Conservation (phyloP, 2,888 invertebrate species). For the Subacronicta megacephala region DNA sequence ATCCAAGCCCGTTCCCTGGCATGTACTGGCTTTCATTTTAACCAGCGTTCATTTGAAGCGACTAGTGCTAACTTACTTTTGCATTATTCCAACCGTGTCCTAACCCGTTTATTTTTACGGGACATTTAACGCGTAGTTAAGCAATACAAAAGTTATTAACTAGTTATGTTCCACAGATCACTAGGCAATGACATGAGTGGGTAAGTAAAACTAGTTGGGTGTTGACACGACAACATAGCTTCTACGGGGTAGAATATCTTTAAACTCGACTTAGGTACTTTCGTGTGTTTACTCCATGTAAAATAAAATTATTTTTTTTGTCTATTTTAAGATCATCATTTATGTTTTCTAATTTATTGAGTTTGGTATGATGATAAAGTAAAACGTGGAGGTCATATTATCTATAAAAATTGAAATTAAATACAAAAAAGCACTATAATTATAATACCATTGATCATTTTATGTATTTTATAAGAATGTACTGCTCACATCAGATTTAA, state of each 20-base stretch:
- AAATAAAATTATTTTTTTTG: no score
- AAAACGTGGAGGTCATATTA: no score
- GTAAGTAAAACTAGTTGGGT: constrained; percentile 32
- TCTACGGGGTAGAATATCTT: constrained; percentile 43
- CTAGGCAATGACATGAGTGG: constrained; percentile 43
- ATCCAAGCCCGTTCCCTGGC: constrained; percentile 22
- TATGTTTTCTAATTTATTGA: no score
- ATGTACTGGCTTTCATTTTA: not conserved
- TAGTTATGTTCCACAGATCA: constrained; percentile 4
- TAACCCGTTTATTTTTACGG: not conserved
- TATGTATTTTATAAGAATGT: no score
- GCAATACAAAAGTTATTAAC: not conserved
- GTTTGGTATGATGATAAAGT: no score
- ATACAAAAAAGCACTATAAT: no score
- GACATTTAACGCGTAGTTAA: not conserved
- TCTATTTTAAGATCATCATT: no score
- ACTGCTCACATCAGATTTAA: no score
- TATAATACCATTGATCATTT: no score
- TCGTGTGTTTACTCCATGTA: not conserved
- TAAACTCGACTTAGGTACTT: no score
- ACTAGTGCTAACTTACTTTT: not conserved
- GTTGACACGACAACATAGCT: constrained; percentile 37
- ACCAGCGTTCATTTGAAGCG: not conserved
- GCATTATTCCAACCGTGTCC: not conserved
- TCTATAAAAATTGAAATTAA: no score